Base-by-base conservation (phyloP, 2,113 vertebrate species). In the Conger conger region DNA sequence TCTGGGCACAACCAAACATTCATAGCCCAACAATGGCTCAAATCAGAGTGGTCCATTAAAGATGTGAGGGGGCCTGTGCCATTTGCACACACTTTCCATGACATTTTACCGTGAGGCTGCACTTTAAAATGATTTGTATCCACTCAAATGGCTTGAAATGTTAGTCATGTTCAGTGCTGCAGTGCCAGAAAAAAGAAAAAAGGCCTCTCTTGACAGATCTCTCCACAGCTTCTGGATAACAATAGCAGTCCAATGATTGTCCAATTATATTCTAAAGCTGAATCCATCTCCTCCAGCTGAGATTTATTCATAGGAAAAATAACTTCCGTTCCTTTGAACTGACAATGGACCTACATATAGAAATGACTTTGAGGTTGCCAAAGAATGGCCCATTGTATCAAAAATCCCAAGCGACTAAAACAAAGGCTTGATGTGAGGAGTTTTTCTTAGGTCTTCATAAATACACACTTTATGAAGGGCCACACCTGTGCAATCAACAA, bases 301-400 rank as follows among this genome's bases (percentile, higher is more conserved):
- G 36, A 40, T 82, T 63, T 63, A 82, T 82, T 30, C 81, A 82
- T 82, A 20, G 76, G 54, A 27, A 63, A 38, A 68, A 68, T 63
- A 38, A 82, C 36, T 42, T 82, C 81, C 57, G 37, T 68, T 82
- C 81, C 63, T 40, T 40, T 82, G 57, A 37, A 40, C 81, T 68
- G 57, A 82, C 81, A 82, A 82, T 68, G 57, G 63, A 54, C n/a
- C 81, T 38, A 73, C 11, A 73, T 73, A 73, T 73, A 73, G 68
- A 82, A 37, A 63, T 68, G 35, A 63, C 63, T 63, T 82, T 68
- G 37, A 73, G n/a, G n/a, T 73, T n/a, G 27, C 11, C 0, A 33
- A 4, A 73, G n/a, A 33, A 73, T 38, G 23, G 36, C 54, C 63
- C 81, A 82, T 82, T 82, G 81, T 82, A 60, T 37, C 1, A 20